phyloP scores from a whole-genome alignment of 1,140 invertebrate genomes.

The Magallana angulata region DNA sequence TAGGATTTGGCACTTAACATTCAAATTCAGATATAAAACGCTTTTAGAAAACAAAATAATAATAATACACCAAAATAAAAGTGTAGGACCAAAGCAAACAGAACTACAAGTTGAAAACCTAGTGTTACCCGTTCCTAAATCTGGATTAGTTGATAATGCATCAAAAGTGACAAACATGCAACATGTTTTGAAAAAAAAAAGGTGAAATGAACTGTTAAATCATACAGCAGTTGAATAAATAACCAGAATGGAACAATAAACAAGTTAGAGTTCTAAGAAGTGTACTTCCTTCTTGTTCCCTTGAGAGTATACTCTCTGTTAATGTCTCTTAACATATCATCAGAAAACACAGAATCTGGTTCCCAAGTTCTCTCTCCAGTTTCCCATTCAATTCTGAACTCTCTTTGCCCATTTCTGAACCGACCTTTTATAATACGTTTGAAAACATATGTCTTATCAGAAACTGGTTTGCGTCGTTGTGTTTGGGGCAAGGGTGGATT shows the following conservation, averaged over 20 bases:
- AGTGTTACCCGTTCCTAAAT: background rate
- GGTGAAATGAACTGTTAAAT: background rate
- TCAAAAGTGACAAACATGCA: background rate
- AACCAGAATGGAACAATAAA: too few species aligned
- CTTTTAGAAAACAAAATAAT: background rate
- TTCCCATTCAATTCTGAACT: constrained; percentile 36
- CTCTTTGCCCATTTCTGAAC: constrained; percentile 36
- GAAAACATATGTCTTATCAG: background rate
- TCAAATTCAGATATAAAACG: background rate
- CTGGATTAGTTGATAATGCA: background rate
- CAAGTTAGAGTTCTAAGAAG: background rate
- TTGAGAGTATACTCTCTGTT: constrained; percentile 42
- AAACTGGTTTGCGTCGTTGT: background rate
- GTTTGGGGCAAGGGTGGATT: background rate
- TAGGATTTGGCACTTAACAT: background rate
- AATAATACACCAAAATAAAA: background rate
- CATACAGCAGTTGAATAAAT: too few species aligned
- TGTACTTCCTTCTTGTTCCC: constrained; percentile 17
- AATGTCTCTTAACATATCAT: constrained; percentile 27
- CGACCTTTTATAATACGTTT: constrained; percentile 16
- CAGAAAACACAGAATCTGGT: constrained; percentile 38
- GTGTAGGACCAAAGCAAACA: background rate
- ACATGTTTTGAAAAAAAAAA: background rate
- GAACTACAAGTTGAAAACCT: background rate
- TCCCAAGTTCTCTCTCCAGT: constrained; percentile 40